Percentiles rank a stretch among this genome's conserved stretches.
These are phyloP conservation scores for Drosophila baimaii DNA, from an alignment of 1,140 invertebrate genomes.

Conservation along the genomic window DNA sequence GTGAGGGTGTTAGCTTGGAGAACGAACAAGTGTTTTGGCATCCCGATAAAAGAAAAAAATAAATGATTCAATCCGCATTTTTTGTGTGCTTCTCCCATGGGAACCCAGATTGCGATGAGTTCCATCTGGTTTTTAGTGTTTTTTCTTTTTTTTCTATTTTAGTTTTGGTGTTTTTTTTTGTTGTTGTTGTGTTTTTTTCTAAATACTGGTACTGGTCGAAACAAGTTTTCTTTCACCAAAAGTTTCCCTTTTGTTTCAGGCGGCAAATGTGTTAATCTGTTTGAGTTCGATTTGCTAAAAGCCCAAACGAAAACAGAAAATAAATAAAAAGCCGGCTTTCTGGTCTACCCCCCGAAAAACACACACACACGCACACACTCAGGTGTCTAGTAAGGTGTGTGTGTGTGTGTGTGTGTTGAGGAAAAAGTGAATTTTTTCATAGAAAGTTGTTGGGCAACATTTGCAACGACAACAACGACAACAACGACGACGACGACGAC, in stretches of 20 bases:
- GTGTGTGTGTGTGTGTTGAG: conserved; percentile 26
- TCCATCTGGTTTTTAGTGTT: conserved; percentile 31
- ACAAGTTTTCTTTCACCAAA: conserved; percentile 43
- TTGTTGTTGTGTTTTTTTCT: conserved; percentile 8
- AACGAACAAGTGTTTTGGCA: conserved; percentile 32
- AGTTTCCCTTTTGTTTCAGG: conserved; percentile 70
- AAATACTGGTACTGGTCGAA: conserved; percentile 10
- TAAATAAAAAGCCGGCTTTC: conserved; percentile 54
- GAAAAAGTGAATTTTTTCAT: conserved; percentile 83
- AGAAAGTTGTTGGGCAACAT: conserved; percentile 81
- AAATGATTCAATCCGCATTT: conserved; percentile 29
- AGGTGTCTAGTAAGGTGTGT: background rate
- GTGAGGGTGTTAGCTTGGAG: background rate
- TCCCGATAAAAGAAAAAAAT: conserved; percentile 1
- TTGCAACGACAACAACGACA: conserved; percentile 50
- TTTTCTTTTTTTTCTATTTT: conserved; percentile 14
- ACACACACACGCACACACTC: conserved; percentile 24
- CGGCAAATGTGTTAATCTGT: conserved; percentile 68
- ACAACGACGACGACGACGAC: conserved; percentile 30
- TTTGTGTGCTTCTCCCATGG: conserved; percentile 1
- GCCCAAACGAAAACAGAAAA: conserved; percentile 31
- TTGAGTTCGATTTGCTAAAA: conserved; percentile 68
- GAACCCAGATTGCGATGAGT: conserved; percentile 17
- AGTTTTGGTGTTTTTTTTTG: conserved; percentile 17
- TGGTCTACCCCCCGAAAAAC: conserved; percentile 19